Base-by-base conservation (phyloP, 2,888 invertebrate species). In the Lithosia quadra region DNA sequence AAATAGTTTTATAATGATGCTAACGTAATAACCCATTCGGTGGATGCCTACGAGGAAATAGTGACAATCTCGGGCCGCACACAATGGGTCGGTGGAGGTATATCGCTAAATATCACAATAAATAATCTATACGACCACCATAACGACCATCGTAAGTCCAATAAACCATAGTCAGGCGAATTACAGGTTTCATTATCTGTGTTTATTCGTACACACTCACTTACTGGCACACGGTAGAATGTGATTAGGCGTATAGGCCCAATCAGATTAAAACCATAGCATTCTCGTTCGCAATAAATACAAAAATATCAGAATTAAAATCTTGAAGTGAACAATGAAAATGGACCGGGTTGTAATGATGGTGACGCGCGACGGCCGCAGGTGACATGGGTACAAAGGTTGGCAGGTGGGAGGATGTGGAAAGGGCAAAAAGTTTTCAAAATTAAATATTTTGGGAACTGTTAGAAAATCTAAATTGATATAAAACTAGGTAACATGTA, bases 301-400 rank as follows among this genome's bases (percentile, higher is more conserved):
- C 22, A 61, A 67, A 59, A 68, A 79, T 67, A 72, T 67, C 64
- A 60, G 67, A 34, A 76, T 76, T 79, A 65, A 79, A 76, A 76
- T 73, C 63, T 70, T 76, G 70, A 67, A 70, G 59, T 70, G 59
- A 68, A 72, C 59, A 68, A 64, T 65, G 58, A 2, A 63, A 65
- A 72, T 77, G 70, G 76, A 68, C 68, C 43, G 63, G 59, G 67
- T 4, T 28, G 28, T 28, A 28, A 28, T 28, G n/a, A 69, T 75
- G 69, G 36, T 18, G 5, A 18, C n/a, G n/a, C n/a, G n/a, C 18
- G 18, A 7, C 18, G 49, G n/a, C 49, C 49, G n/a, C 49, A 49
- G n/a, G n/a, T 49, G 8, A 49, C 28, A 4, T 28, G 28, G 49
- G 18, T n/a, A n/a, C 49, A 49, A 49, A 49, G 49, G n/a, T 43